Base-by-base conservation (phyloP, 2,113 vertebrate genomes). In the Pomatorhinus ruficollis region DNA sequence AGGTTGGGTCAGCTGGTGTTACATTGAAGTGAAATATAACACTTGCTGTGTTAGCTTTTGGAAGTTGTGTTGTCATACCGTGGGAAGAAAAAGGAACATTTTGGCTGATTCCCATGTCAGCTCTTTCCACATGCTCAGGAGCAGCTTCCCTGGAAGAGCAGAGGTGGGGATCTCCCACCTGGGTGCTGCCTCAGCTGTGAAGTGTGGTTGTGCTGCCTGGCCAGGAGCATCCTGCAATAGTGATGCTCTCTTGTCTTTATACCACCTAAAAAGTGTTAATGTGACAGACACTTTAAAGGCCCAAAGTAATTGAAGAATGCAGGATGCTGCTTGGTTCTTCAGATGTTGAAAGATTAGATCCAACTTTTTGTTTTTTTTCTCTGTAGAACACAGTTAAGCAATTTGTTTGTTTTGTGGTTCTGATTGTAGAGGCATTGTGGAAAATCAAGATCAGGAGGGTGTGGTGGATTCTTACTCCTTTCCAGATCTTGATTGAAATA, bases 381-480 rank as follows among this genome's bases (percentile, higher is more conserved):
- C 31, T 27, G 40, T 56, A 31, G 21, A 90, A 8, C 0, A 1
- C 9, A 17, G 5, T 88, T 85, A 85, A 76, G 44, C 52, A 53
- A 12, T 88, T 79, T 33, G 45, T 68, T 87, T 77, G 18, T 59
- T 87, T 84, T 82, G 60, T 78, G 52, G 23, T 50, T 70, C 19
- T 68, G 44, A 35, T 50, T 56, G 27, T 50, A 52, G 82, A 88
- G 61, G 21, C 61, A 92, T 88, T 71, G 49, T 72, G 70, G 52
- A 90, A 75, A 37, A 84, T 3, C 35, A 47, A 35, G 33, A 35
- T 45, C 21, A 64, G 61, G 66, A 87, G 63, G 40, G 47, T 75
- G 52, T 83, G 75, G 79, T 83, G 27, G 49, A 88, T 92, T 90
- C 57, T 71, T 76, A 6, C 24, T 85, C 16, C 33, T 90, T 93